phyloP scores from a whole-genome alignment of 1,140 invertebrate species.

The Zophobas atratus region DNA sequence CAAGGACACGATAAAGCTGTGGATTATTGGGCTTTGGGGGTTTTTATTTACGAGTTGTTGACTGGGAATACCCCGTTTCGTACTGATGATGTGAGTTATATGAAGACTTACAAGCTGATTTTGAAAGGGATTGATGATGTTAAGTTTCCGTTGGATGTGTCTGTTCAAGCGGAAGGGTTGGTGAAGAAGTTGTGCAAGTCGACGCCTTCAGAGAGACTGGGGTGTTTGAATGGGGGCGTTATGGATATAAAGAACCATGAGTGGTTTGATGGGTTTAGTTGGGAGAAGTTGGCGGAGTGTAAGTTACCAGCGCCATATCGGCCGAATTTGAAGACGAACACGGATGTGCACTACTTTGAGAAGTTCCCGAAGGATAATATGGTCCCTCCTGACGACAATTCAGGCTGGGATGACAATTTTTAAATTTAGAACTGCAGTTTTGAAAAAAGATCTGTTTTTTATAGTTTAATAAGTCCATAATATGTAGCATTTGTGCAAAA shows the following conservation, averaged over 20 bases:
- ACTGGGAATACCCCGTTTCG: conserved; percentile 95
- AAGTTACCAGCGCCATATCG: conserved; percentile 48
- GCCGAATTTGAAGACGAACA: conserved; percentile 48
- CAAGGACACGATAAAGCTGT: conserved; percentile 92
- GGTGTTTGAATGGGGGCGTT: conserved; percentile 85
- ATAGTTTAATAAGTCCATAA: too few species aligned
- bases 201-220: conserved; percentile 91
- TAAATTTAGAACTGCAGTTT: neutral
- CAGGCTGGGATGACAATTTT: conserved; percentile 50
- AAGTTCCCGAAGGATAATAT: conserved; percentile 51
- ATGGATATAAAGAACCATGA: conserved; percentile 92
- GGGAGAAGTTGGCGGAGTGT: conserved; percentile 47
- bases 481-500: too few species aligned
- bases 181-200: conserved; percentile 91
- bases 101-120: conserved; percentile 98
- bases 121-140: conserved; percentile 91
- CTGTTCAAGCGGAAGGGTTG: conserved; percentile 83
- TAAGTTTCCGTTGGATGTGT: conserved; percentile 86
- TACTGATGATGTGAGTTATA: conserved; percentile 81
- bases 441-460: too few species aligned
- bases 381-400: conserved; percentile 49
- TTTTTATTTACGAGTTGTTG: conserved; percentile 92
- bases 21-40: conserved; percentile 96
- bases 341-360: conserved; percentile 55
- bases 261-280: conserved; percentile 71